phyloP scores from a whole-genome alignment of 2,888 invertebrate genomes.

The Parasteatoda lunata region DNA sequence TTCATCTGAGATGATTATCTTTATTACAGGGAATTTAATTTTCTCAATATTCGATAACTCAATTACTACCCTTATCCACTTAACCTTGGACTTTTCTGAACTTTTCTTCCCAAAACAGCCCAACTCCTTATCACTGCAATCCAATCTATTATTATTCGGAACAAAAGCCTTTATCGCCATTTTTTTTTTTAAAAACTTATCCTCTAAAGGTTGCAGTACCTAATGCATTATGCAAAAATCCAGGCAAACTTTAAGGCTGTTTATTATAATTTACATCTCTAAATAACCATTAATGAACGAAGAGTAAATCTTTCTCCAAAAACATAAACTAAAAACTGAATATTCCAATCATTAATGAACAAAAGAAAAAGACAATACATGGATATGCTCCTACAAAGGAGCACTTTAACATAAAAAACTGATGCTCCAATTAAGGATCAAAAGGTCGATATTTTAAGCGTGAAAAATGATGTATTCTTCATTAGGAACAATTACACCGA shows the following conservation, averaged over 20 bases:
- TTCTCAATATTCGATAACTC: too few relatives aligned
- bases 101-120: neutral
- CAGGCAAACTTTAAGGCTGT: conserved; percentile 1
- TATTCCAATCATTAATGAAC: neutral
- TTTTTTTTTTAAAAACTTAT: neutral
- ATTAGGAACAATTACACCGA: conserved; percentile 58
- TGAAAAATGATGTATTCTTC: conserved; percentile 63
- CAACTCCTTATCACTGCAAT: neutral
- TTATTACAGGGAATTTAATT: too few relatives aligned
- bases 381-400: too few relatives aligned
- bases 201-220: neutral
- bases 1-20: too few relatives aligned
- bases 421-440: conserved; percentile 56
- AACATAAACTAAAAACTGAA: neutral
- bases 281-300: neutral
- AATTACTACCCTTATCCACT: too few relatives aligned
- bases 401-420: neutral
- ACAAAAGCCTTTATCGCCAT: neutral
- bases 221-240: conserved; percentile 38
- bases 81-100: too few relatives aligned
- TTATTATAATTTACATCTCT: conserved; percentile 1
- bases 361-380: neutral
- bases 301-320: neutral
- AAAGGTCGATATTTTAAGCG: conserved; percentile 47
- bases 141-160: neutral